Base-by-base conservation (phyloP, 2,888 invertebrate species). In the Allacma fusca region DNA sequence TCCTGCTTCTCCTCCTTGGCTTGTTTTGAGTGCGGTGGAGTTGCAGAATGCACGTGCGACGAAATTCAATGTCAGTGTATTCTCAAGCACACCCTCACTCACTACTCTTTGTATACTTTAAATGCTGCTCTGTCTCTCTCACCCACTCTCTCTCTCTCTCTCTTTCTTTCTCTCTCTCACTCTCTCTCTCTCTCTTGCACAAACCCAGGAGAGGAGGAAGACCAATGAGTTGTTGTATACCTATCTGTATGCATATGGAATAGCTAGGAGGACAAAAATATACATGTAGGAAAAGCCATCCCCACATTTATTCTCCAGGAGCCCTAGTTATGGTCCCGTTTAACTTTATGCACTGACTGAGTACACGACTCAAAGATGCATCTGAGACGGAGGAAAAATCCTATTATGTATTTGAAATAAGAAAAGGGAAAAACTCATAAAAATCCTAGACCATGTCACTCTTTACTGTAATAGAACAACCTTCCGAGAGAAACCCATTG, bases 1-100 rank as follows among this genome's bases (percentile, higher is more conserved):
- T 26, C 13, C 26, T 62, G 12, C 24, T 21, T 57, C 57, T 34
- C 5, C 2, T 50, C 7, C 62, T 62, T 62, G 9, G 62, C 62
- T 62, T 62, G 23, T 23, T 62, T 24, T 62, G 62, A 62, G 62
- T 62, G 62, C 62, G 62, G 62, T 62, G 26, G 62, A 62, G 24
- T 71, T 71, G 71, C 71, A 71, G 71, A 71, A 71, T 71, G 71
- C 71, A 71, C 71, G 71, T 71, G 71, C 71, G 71, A 71, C 57
- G 50, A 57, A 71, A 71, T 71, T 71, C 71, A 71, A 71, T 71
- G 71, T 71, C 71, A 71, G 21, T 71, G 71, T 71, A 50, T 71
- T 57, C 71, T n/a, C 19, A 40, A 69, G 43, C 59, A 29, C 50
- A 71, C 50, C 57, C 28, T 44, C 59, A 23, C 57, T 57, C 62